Percentiles rank a stretch among this genome's conserved stretches.
Evolutionary conservation across 2,797 vertebrate genomes (phyloP).

Genomic region (Podargus strigoides): DNA sequence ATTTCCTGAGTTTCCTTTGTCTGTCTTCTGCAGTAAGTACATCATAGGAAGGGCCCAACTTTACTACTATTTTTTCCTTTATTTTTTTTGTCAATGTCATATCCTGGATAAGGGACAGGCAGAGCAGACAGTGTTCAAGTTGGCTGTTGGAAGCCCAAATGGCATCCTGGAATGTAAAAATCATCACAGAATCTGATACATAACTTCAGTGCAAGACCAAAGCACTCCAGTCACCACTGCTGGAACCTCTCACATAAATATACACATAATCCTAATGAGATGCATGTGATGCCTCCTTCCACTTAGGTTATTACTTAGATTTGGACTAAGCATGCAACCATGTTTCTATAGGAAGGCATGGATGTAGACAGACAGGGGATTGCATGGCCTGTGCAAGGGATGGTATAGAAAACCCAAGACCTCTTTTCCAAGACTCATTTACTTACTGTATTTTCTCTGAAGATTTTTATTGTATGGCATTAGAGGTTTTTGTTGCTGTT

Average conservation of each 20-base stretch:
- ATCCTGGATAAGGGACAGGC: not conserved
- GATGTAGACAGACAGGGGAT: not conserved
- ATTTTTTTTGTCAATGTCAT: not conserved
- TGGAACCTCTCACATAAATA: not conserved
- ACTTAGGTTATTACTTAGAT: not conserved
- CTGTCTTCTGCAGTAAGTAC: not conserved
- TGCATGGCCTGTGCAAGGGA: not conserved
- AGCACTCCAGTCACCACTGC: not conserved
- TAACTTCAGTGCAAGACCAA: not conserved
- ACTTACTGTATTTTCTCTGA: not conserved
- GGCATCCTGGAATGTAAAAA: not conserved
- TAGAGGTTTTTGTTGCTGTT: not conserved
- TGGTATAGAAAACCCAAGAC: not conserved
- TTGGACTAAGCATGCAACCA: not conserved
- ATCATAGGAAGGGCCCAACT: not conserved
- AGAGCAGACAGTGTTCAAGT: not conserved
- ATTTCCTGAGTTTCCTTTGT: not conserved
- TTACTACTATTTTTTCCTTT: not conserved
- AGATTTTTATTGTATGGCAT: not conserved
- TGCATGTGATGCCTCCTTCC: not conserved
- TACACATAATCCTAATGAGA: not conserved
- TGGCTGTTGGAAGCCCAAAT: not conserved
- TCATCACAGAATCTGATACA: not conserved
- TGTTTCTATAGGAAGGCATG: not conserved
- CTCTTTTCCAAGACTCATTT: not conserved